Evolutionary conservation across 1,140 invertebrate genomes (phyloP), one percentile per base, ranked within the genome.

Genomic region (Hyles vespertilio): DNA sequence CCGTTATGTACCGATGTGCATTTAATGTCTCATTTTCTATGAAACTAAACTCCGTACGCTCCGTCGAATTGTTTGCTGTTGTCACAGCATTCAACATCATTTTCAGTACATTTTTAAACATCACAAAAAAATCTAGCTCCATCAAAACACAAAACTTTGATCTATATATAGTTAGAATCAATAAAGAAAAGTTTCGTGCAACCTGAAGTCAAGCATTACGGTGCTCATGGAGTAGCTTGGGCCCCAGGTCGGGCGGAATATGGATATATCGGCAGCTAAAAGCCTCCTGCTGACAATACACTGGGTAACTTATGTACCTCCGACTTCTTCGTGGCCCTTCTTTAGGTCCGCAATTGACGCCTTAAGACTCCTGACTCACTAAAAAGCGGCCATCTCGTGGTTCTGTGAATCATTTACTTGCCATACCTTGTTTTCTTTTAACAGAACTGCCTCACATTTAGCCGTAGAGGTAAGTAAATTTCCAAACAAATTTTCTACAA

Each of bases 1-100:
- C 50, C 33, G 33, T 57, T 48, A 48, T 43, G 22, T 52, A 52
- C 10, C 32, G n/a, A 32, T 58, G 51, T 61, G 0, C 59, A 62
- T n/a, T 55, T 55, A 60, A 50, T 50, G 46, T 50, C n/a, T 46
- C 45, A 40, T 62, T 58, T 62, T 57, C 55, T 51, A 62, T 57
- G 51, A 62, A 57, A 36, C 58, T 12, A 44, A 1, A 40, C 34
- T 56, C 54, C 49, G 51, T 57, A 53, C 51, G 22, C n/a, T 57
- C 54, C 45, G 11, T 52, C 11, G 22, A 52, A 52, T 52, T 52
- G 40, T 34, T 52, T 52, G 51, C 34, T 52, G 9, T n/a, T n/a
- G n/a, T n/a, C n/a, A n/a, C n/a, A n/a, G n/a, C n/a, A n/a, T n/a
- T n/a, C n/a, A n/a, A n/a, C n/a, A n/a, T n/a, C n/a, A n/a, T n/a